Percentiles rank a stretch among this genome's conserved stretches.
Conservation (phyloP, 1,140 invertebrate genomes). For the Macrocentrus cingulum region DNA sequence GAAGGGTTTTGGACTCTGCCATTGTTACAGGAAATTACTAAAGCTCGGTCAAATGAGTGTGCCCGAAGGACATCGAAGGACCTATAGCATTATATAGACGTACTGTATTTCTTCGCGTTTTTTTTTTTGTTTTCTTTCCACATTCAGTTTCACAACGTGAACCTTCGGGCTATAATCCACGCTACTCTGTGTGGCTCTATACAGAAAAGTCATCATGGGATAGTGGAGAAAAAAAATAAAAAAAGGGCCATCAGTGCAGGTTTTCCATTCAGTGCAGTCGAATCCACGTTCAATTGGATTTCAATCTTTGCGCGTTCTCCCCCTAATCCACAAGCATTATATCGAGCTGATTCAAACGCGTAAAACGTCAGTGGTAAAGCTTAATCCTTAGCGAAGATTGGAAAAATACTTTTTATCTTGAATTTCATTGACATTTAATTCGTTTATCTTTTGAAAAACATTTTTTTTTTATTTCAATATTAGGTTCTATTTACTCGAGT, state of each 20-base stretch:
- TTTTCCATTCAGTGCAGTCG: not conserved
- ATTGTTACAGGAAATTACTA: conserved; percentile 12
- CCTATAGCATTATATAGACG: not conserved
- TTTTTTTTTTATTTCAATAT: not conserved
- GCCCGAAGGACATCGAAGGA: not conserved
- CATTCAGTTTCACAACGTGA: conserved; percentile 10
- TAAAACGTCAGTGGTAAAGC: conserved; percentile 3
- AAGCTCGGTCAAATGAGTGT: not conserved
- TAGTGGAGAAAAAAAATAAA: too few relatives aligned
- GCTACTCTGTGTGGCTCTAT: not conserved
- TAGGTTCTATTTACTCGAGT: not conserved
- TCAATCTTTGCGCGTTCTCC: conserved; percentile 16
- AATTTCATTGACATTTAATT: conserved; percentile 7
- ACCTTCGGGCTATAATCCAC: not conserved
- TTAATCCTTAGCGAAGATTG: conserved; percentile 18
- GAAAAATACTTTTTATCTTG: conserved; percentile 21
- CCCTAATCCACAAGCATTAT: conserved; percentile 22
- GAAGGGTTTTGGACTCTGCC: not conserved
- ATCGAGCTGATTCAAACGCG: conserved; percentile 18
- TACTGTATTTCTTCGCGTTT: not conserved
- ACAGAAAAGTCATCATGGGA: too few relatives aligned
- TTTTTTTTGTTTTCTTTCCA: conserved; percentile 1
- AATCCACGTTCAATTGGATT: conserved; percentile 18
- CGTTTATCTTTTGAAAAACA: not conserved
- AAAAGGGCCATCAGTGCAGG: not conserved